Evolutionary conservation across 2,113 vertebrate species (phyloP), one percentile per base, ranked within the genome.

Genomic region (Brachyhypopomus occidentalis): DNA sequence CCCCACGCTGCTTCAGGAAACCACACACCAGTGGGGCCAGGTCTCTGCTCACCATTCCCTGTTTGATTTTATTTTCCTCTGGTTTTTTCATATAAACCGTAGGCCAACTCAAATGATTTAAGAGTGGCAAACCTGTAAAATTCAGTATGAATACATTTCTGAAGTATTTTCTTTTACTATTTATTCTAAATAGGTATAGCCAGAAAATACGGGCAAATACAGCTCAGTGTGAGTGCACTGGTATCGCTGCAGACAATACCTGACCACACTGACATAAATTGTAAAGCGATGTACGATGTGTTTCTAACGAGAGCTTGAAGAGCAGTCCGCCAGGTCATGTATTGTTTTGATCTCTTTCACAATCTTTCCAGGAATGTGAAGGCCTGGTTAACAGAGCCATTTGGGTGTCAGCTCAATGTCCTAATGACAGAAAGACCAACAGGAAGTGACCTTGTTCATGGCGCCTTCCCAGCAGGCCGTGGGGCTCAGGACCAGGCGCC

Each of bases 381-480:
- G 17, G 30, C 38, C 60, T 74, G 60, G 71, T 56, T 74, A 38
- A 56, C 38, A 58, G 69, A 74, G 45, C 6, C 71, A 60, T 52
- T 69, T 75, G 62, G 62, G 72, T 69, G 72, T 75, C 79, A 66
- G 48, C 34, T 67, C 14, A 75, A 23, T 45, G 23, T 55, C n/a
- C 45, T 72, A 83, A 84, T 86, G 75, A 71, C 56, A 78, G 27
- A 72, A 75, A 63, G 60, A 78, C 83, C 69, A 48, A 76, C 78
- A 56, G 83, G 64, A 84, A 89, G 70, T 80, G 4, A 19, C 64
- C 76, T 77, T 72, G 34, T 73, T 82, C 81, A 78, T 38, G 0
- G 2, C 70, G 67, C 58, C 67, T 14, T 87, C 87, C 60, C 72
- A 69, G 79, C 77, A 87, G 88, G 82, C 89, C 87, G 86, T 72